Conservation (phyloP, 2,797 vertebrate genomes). For the Chaetophractus vellerosus region DNA sequence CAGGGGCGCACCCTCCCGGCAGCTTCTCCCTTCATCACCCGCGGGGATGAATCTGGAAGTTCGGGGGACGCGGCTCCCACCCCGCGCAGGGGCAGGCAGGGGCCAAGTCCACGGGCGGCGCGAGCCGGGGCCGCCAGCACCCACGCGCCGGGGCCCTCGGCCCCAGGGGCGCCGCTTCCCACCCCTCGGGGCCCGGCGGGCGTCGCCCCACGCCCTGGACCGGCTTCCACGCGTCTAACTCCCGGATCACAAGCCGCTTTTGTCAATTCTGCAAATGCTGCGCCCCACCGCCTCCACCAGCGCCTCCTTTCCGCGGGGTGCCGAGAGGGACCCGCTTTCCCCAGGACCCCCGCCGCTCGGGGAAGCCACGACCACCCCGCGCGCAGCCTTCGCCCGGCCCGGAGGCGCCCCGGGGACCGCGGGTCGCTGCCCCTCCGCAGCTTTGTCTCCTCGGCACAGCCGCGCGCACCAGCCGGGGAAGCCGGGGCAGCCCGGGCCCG, state of each 20-base stretch:
- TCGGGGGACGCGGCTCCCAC: slow-evolving; percentile 3
- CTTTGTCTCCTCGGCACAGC: slow-evolving; percentile 75
- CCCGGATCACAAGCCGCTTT: slow-evolving; percentile 69
- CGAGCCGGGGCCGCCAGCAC: not conserved
- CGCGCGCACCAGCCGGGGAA: not conserved
- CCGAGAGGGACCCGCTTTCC: not conserved
- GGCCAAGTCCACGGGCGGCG: slow-evolving; percentile 1
- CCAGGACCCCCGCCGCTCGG: not conserved
- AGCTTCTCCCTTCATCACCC: not conserved
- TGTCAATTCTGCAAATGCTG: slow-evolving; percentile 74
- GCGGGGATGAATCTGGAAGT: slow-evolving; percentile 50
- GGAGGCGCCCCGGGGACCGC: not conserved
- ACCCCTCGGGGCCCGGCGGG: not conserved
- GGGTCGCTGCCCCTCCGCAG: slow-evolving; percentile 31
- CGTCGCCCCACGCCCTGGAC: not conserved
- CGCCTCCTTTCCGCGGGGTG: not conserved
- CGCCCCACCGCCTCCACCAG: slow-evolving; percentile 66
- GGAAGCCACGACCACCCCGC: not conserved
- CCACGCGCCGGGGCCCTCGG: not conserved
- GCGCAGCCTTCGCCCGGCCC: not conserved
- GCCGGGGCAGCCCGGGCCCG: slow-evolving; percentile 37
- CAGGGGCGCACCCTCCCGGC: not conserved
- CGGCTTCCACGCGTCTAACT: slow-evolving; percentile 74
- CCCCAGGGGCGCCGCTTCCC: slow-evolving; percentile 39
- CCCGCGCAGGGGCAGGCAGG: not conserved